Evolutionary conservation across 2,888 invertebrate genomes (phyloP), one percentile per base, ranked within the genome.

Genomic region (Lagria hirta): DNA sequence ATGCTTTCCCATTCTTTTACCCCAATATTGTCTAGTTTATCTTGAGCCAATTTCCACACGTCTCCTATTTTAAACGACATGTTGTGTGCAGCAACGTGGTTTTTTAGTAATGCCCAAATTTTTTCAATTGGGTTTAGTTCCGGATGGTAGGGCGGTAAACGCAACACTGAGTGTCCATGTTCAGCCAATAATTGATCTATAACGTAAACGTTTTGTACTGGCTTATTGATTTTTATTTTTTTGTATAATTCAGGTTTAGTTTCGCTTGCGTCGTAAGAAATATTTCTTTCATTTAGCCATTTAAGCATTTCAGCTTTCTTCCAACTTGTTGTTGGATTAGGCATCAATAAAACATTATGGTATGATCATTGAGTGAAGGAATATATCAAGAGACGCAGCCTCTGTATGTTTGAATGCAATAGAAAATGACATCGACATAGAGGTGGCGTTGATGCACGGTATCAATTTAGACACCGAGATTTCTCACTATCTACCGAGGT

Each of bases 61-160:
- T 38, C 30, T 4, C 3, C 20, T 3, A 38, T 30, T 12, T 38
- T 38, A 4, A 35, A 41, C 11, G 23, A 54, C 1, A 15, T 29
- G 12, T 52, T 54, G 16, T 52, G 35, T 14, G 23, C 15, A 4
- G 47, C 48, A 7, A 54, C 52, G 10, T 38, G 28, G 28, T 44
- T 40, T 42, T 57, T 55, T 1, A 46, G 26, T 13, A 54, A 37
- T 1, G 47, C 60, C 49, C 58, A 58, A 13, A 64, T 55, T 18
- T 56, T 45, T 47, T 64, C 61, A 14, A 64, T 60, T 3, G 61
- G 63, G 42, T 64, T 65, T 5, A 65, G 46, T 40, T 65, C 61
- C 32, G 60, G 60, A 28, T 64, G 57, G 23, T 63, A 64, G 1
- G 66, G 64, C 17, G 65, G 65, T 44, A 66, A 38, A 20, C 63